Base-by-base conservation (phyloP, 1,140 invertebrate species). In the Pentalonia nigronervosa region DNA sequence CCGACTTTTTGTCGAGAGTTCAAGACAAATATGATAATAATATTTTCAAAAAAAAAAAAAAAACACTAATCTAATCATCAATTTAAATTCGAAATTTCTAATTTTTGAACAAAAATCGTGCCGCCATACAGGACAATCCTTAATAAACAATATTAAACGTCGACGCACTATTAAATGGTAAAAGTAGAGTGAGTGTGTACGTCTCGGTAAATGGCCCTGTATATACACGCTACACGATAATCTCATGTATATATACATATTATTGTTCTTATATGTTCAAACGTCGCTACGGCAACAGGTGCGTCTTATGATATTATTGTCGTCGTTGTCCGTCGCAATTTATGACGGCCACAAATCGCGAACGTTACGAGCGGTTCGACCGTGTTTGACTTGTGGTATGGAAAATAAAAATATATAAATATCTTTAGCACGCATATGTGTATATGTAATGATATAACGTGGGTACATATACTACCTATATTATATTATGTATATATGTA, bases 311-410 rank as follows among this genome's bases (percentile, higher is more conserved):
- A n/a, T n/a, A 21, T 14, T n/a, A 47, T 90, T 76, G 48, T 56
- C 88, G 88, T 21, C n/a, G 88, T 56, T 34, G 48, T 25, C 21
- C 9, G 17, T 23, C 88, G 87, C 60, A 41, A 91, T 91, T 91
- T 91, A 91, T 47, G 90, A 47, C 45, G 41, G 90, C 30, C 90
- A 76, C 90, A 91, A 91, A 91, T 91, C 56, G 90, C 34, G 45
- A 11, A 67, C 41, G 90, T 91, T 91, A 91, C 90, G 90, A 76
- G 36, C 90, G 60, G 25, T 50, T 88, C 47, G 47, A 34, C n/a
- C 88, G 60, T 91, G 56, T 91, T 91, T 91, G 90, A 91, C 90
- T 91, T 91, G 90, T 91, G 90, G 90, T 47, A 41, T 53, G 36
- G 8, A 47, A 41, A 76, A 91, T 45, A 89, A 89, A 36, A 56